Conservation (phyloP, 2,888 invertebrate genomes). For the Drosophila neutralis region DNA sequence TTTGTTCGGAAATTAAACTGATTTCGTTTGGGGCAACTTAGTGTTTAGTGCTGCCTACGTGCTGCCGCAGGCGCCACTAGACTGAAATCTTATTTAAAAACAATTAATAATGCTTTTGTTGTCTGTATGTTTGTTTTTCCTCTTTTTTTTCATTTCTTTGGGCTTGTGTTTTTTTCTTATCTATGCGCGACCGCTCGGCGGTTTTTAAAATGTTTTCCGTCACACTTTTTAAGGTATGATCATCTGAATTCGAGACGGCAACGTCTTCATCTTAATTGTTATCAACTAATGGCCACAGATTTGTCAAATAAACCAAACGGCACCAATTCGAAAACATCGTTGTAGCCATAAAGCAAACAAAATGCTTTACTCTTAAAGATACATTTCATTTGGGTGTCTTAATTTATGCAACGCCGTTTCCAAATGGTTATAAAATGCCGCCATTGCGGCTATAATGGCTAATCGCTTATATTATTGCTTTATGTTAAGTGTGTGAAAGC, state of each 20-base stretch:
- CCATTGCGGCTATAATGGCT: conserved; percentile 48
- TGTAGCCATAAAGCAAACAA: conserved; percentile 55
- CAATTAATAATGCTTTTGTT: conserved; percentile 63
- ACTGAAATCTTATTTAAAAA: conserved; percentile 62
- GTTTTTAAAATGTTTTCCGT: conserved; percentile 71
- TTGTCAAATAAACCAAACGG: conserved; percentile 57
- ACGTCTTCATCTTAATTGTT: conserved; percentile 64
- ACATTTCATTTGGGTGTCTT: conserved; percentile 62
- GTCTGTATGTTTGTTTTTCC: background rate
- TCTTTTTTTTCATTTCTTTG: background rate
- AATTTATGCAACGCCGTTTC: conserved; percentile 66
- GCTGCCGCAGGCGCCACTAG: conserved; percentile 66
- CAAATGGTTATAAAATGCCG: conserved; percentile 64
- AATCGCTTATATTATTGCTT: conserved; percentile 45
- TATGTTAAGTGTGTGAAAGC: conserved; percentile 73
- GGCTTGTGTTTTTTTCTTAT: conserved; percentile 15
- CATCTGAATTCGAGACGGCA: conserved; percentile 10
- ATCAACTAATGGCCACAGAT: conserved; percentile 76
- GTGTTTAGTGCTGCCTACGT: conserved; percentile 22
- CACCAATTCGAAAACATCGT: conserved; percentile 26
- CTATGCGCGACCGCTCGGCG: conserved; percentile 39
- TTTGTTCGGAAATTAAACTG: conserved; percentile 58
- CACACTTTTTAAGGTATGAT: conserved; percentile 55
- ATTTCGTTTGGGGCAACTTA: conserved; percentile 29
- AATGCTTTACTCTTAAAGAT: conserved; percentile 67